Evolutionary conservation across 2,888 invertebrate species (phyloP), one percentile per base, ranked within the genome.

Genomic region (Patella depressa): DNA sequence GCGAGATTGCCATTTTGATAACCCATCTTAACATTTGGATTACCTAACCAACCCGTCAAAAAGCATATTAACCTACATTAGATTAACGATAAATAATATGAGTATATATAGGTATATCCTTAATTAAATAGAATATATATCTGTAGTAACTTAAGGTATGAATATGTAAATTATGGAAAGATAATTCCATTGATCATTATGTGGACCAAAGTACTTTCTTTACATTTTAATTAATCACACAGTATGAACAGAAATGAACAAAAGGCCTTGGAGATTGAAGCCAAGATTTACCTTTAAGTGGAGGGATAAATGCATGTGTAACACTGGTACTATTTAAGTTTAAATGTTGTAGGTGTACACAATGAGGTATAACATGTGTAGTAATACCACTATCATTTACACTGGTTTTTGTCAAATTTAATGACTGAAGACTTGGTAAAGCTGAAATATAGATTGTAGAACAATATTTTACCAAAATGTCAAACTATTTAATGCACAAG

Each of bases 271-370:
- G 17, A 29, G 24, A 15, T n/a, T 53, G n/a, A 12, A 76, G 70
- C 53, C 59, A 24, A 24, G 9, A 45, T 76, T 78, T 76, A 88
- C 88, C 81, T 82, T 83, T 80, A 4, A 90, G 78, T 70, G 84
- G 80, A 17, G 83, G 75, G 29, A 90, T 81, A 24, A 89, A 84
- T 29, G 81, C 82, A 12, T 89, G 88, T 17, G 89, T 89, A 54
- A 89, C 86, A 17, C 80, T 74, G 7, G 90, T 90, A 75, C 87
- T 79, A 78, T 85, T 89, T n/a, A 90, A 82, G 81, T 89, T 88
- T 3, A 90, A 85, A 75, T 85, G 81, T 53, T 85, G 84, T 53
- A 90, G 83, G 2, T 79, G 76, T 5, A 83, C 73, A 19, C 86
- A 59, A 74, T 85, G 88, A 55, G 86, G 77, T n/a, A 82, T 82